phyloP scores from a whole-genome alignment of 2,888 invertebrate genomes.

The Acleris cristana region DNA sequence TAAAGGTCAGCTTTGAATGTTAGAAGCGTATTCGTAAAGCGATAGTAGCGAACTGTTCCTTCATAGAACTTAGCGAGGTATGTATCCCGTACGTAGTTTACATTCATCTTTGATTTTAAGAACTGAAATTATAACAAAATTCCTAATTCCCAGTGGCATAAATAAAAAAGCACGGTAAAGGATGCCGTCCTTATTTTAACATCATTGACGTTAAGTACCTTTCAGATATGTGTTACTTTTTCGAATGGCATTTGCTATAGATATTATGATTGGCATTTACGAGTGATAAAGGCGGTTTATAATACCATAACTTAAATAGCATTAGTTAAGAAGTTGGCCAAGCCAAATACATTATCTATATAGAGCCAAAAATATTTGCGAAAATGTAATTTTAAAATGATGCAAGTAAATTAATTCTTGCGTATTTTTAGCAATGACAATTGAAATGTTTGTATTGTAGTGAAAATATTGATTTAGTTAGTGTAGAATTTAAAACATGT shows the following conservation, averaged over 20 bases:
- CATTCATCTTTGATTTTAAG: constrained; percentile 47
- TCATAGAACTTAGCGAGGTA: constrained; percentile 54
- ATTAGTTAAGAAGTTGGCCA: constrained; percentile 32
- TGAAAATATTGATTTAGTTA: constrained; percentile 15
- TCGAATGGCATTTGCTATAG: constrained; percentile 25
- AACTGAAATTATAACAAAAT: not conserved
- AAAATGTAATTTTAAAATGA: not conserved
- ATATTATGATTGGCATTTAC: constrained; percentile 31
- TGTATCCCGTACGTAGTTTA: constrained; percentile 54
- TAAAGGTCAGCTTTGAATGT: constrained; percentile 73
- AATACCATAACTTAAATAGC: constrained; percentile 26
- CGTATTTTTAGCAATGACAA: not conserved
- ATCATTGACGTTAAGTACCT: constrained; percentile 24
- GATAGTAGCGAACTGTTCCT: constrained; percentile 57
- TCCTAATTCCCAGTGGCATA: constrained; percentile 16
- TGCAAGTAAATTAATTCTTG: constrained; percentile 2
- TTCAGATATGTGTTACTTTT: constrained; percentile 22
- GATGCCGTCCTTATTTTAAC: constrained; percentile 34
- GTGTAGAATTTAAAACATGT: constrained; percentile 2
- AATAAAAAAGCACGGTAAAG: constrained; percentile 19
- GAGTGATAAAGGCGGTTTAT: constrained; percentile 24
- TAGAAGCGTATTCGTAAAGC: constrained; percentile 59
- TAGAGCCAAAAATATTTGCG: constrained; percentile 31
- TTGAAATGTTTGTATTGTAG: not conserved
- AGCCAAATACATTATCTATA: constrained; percentile 33